phyloP scores from a whole-genome alignment of 2,888 invertebrate species.

The Caenorhabditis sp. region DNA sequence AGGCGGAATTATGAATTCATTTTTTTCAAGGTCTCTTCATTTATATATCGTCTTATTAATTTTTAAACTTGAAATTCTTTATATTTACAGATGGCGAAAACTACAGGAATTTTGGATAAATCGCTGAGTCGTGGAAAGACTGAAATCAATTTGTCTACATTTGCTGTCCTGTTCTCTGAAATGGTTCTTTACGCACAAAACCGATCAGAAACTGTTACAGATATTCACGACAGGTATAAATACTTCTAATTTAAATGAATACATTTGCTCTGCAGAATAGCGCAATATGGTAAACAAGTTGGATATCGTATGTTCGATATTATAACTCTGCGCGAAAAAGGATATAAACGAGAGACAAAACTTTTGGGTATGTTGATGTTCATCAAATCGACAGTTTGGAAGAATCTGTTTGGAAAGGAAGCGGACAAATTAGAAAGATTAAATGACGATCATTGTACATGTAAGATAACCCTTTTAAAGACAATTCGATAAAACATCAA shows the following conservation, averaged over 20 bases:
- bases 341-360: constrained; percentile 87
- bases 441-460: constrained; percentile 95
- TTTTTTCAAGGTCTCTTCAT: background rate
- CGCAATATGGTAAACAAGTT: constrained; percentile 93
- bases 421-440: constrained; percentile 98
- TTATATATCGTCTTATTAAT: too few species aligned
- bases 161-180: constrained; percentile 94
- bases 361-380: constrained; percentile 87
- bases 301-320: constrained; percentile 91
- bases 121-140: constrained; percentile 67
- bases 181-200: constrained; percentile 94
- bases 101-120: constrained; percentile 67
- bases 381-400: constrained; percentile 93
- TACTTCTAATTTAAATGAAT: too few species aligned
- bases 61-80: background rate
- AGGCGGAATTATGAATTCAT: too few species aligned
- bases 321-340: constrained; percentile 90
- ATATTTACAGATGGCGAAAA: constrained; percentile 43
- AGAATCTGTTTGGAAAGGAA: constrained; percentile 95
- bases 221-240: constrained; percentile 83
- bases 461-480: constrained; percentile 65
- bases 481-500: background rate
- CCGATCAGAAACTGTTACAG: constrained; percentile 89
- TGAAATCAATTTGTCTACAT: constrained; percentile 75
- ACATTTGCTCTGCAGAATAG: constrained; percentile 78